phyloP scores from a whole-genome alignment of 2,113 vertebrate species.

The Gopherus evgoodei region DNA sequence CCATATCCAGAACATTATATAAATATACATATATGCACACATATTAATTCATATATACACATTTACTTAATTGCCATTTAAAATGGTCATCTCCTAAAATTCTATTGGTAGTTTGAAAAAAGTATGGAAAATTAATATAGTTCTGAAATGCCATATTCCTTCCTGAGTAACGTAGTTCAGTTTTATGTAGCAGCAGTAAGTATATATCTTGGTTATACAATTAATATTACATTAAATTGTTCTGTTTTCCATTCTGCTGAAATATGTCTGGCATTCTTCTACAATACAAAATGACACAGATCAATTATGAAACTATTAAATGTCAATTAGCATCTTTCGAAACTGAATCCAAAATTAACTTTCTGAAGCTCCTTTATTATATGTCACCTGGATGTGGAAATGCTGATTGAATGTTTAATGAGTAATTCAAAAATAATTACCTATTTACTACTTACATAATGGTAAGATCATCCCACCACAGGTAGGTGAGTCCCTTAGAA shows the following conservation, averaged over 20 bases:
- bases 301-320: constrained; percentile 79
- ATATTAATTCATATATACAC: not conserved
- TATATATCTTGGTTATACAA: constrained; percentile 12
- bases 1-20: not conserved
- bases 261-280: constrained; percentile 51
- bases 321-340: constrained; percentile 74
- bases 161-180: constrained; percentile 29
- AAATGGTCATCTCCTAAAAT: constrained; percentile 28
- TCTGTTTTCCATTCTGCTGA: constrained; percentile 47
- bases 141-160: constrained; percentile 37
- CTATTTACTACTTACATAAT: constrained; percentile 66
- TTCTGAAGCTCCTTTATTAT: constrained; percentile 65
- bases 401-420: constrained; percentile 74
- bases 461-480: constrained; percentile 29
- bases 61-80: not conserved
- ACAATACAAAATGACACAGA: constrained; percentile 62
- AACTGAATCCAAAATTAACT: constrained; percentile 76
- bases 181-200: constrained; percentile 29
- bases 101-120: constrained; percentile 35
- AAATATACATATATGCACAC: not conserved
- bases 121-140: constrained; percentile 22
- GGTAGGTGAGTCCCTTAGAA: constrained; percentile 25
- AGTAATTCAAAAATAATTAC: constrained; percentile 74
- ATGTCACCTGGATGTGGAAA: constrained; percentile 69
- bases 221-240: constrained; percentile 66